Evolutionary conservation across 1,140 invertebrate genomes (phyloP).

Genomic region (Caenorhabditis briggsae): DNA sequence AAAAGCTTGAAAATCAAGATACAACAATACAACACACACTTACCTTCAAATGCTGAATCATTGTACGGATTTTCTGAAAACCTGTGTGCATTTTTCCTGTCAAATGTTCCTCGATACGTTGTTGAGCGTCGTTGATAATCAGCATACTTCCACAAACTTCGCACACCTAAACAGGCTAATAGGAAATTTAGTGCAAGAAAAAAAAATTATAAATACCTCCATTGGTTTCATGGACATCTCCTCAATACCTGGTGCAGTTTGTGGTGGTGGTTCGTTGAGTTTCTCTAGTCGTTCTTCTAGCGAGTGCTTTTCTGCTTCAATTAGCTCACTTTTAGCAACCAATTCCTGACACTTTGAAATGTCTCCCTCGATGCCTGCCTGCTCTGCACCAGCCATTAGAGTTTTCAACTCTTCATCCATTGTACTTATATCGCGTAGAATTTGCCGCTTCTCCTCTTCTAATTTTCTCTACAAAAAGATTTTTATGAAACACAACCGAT

Average conservation of each 20-base stretch:
- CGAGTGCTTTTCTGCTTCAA: background rate
- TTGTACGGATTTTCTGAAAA: conserved; percentile 56
- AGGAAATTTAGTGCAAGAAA: background rate
- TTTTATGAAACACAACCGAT: conserved; percentile 3
- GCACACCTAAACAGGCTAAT: conserved; percentile 26
- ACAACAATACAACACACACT: background rate
- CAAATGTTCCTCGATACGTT: conserved; percentile 95
- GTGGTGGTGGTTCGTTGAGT: background rate
- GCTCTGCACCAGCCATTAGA: conserved; percentile 31
- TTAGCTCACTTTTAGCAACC: conserved; percentile 31
- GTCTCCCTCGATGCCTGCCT: conserved; percentile 38
- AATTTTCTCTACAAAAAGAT: conserved; percentile 6
- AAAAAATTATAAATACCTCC: conserved; percentile 1
- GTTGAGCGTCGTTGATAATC: conserved; percentile 95
- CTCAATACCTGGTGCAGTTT: background rate
- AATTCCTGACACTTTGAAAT: conserved; percentile 26
- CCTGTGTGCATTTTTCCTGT: conserved; percentile 82
- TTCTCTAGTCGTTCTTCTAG: background rate
- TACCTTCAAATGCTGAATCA: conserved; percentile 50
- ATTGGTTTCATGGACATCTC: conserved; percentile 25
- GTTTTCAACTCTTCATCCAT: conserved; percentile 35
- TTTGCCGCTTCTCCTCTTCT: conserved; percentile 31
- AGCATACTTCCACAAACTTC: conserved; percentile 95
- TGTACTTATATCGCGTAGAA: background rate
- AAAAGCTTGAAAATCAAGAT: background rate